Evolutionary conservation across 2,888 invertebrate genomes (phyloP).

Genomic region (Aradus depressus): DNA sequence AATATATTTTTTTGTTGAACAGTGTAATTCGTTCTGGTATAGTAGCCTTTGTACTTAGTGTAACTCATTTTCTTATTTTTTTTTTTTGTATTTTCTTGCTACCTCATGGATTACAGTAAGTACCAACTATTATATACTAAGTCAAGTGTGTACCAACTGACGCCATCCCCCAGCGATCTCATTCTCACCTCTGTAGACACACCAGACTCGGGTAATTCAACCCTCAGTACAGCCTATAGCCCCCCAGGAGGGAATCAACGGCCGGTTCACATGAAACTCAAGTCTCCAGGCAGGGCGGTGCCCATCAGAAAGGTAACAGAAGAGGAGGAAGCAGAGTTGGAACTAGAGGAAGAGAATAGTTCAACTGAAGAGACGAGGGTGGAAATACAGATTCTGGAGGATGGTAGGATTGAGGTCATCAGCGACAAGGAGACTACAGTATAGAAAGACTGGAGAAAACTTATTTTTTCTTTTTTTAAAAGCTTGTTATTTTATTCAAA

Average conservation of each 20-base stretch:
- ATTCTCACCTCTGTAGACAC: constrained; percentile 43
- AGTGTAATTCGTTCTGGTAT: no score
- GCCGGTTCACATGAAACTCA: constrained; percentile 13
- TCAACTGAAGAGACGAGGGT: constrained; percentile 46
- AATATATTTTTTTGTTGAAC: constrained; percentile 37
- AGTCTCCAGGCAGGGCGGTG: constrained; percentile 26
- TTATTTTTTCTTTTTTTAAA: neutral
- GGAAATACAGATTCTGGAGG: constrained; percentile 61
- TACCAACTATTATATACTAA: constrained; percentile 35
- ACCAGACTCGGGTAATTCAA: constrained; percentile 24
- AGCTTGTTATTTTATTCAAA: no score
- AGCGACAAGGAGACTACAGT: constrained; percentile 68
- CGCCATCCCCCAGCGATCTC: constrained; percentile 45
- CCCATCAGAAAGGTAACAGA: constrained; percentile 24
- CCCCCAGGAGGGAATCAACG: constrained; percentile 3
- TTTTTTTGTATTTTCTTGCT: constrained; percentile 31
- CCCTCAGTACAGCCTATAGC: constrained; percentile 1
- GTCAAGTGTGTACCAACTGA: constrained; percentile 36
- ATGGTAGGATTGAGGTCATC: constrained; percentile 60
- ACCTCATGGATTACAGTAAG: constrained; percentile 38
- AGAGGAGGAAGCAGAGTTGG: constrained; percentile 37
- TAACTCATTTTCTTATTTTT: no score
- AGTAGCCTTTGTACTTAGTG: no score
- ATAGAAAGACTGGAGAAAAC: constrained; percentile 31
- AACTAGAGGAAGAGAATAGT: constrained; percentile 30